Percentiles rank a stretch among this genome's conserved stretches.
Conservation (phyloP, 2,888 invertebrate species). For the Eupeodes latifasciatus region DNA sequence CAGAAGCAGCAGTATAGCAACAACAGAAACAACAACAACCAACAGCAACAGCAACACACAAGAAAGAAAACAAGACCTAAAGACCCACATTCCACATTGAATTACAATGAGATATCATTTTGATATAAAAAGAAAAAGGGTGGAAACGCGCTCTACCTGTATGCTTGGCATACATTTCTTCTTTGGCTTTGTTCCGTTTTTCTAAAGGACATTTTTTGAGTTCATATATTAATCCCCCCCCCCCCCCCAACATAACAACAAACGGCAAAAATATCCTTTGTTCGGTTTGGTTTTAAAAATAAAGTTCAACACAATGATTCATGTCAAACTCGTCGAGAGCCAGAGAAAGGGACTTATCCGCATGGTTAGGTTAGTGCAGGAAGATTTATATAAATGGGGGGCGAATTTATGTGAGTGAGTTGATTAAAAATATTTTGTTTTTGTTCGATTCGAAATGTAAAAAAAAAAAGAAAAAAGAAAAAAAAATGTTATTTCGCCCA, state of each 20-base stretch:
- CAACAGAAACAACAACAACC: slow-evolving; percentile 7
- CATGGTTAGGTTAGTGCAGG: slow-evolving; percentile 31
- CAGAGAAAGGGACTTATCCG: slow-evolving; percentile 28
- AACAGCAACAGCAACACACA: slow-evolving; percentile 2
- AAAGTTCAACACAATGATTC: slow-evolving; percentile 51
- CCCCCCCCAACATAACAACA: slow-evolving; percentile 23
- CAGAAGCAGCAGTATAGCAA: no score
- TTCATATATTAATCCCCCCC: slow-evolving; percentile 52
- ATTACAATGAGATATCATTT: slow-evolving; percentile 67
- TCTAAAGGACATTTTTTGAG: slow-evolving; percentile 46
- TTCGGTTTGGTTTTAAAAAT: slow-evolving; percentile 5
- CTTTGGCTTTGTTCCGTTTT: slow-evolving; percentile 50
- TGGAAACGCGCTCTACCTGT: slow-evolving; percentile 73
- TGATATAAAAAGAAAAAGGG: slow-evolving; percentile 48
- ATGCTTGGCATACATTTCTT: slow-evolving; percentile 65
- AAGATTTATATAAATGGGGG: slow-evolving; percentile 13
- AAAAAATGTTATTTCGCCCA: slow-evolving; percentile 78
- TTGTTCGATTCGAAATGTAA: neutral
- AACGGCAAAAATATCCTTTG: slow-evolving; percentile 36
- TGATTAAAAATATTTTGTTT: slow-evolving; percentile 12
- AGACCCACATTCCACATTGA: slow-evolving; percentile 74
- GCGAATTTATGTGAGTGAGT: neutral
- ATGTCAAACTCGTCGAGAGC: slow-evolving; percentile 29
- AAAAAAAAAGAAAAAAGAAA: slow-evolving; percentile 30
- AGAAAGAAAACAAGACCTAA: slow-evolving; percentile 60